Conservation (phyloP, 2,797 vertebrate genomes). For the Danio aesculapii region DNA sequence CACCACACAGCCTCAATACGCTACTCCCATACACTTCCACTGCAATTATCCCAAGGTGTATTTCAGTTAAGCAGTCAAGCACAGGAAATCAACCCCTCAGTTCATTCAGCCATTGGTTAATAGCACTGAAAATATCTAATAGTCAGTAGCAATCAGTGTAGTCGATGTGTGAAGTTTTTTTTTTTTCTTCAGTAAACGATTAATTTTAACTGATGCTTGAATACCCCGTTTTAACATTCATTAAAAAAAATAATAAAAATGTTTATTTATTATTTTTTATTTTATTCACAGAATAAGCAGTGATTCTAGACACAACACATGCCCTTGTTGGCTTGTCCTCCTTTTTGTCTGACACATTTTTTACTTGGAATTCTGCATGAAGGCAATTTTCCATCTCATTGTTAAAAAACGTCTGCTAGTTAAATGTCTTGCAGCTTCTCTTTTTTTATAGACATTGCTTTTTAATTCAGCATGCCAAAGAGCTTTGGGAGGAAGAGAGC, state of each 20-base stretch:
- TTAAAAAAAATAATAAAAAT: slow-evolving; percentile 8
- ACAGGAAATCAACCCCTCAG: slow-evolving; percentile 76
- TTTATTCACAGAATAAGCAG: slow-evolving; percentile 22
- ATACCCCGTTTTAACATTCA: slow-evolving; percentile 49
- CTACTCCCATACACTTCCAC: slow-evolving; percentile 80
- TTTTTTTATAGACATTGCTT: slow-evolving; percentile 26
- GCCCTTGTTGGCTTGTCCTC: slow-evolving; percentile 35
- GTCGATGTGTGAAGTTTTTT: slow-evolving; percentile 65
- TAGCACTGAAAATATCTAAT: slow-evolving; percentile 75
- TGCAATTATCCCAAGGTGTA: slow-evolving; percentile 84
- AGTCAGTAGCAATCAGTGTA: slow-evolving; percentile 72
- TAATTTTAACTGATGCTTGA: slow-evolving; percentile 25
- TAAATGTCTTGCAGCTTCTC: slow-evolving; percentile 36
- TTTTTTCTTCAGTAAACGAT: slow-evolving; percentile 22
- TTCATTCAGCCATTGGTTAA: slow-evolving; percentile 76
- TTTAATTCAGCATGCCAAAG: slow-evolving; percentile 29
- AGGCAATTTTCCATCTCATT: slow-evolving; percentile 44
- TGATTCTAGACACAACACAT: slow-evolving; percentile 20
- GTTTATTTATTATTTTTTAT: slow-evolving; percentile 26
- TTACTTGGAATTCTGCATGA: slow-evolving; percentile 27
- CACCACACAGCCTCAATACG: slow-evolving; percentile 81
- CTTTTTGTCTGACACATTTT: slow-evolving; percentile 18
- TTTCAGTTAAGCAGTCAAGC: slow-evolving; percentile 82
- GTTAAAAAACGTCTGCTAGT: slow-evolving; percentile 41
- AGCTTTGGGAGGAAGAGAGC: slow-evolving; percentile 54